These are phyloP conservation scores for Euura saliciscinereae DNA, from an alignment of 1,140 invertebrate species.

Conservation along the genomic window DNA sequence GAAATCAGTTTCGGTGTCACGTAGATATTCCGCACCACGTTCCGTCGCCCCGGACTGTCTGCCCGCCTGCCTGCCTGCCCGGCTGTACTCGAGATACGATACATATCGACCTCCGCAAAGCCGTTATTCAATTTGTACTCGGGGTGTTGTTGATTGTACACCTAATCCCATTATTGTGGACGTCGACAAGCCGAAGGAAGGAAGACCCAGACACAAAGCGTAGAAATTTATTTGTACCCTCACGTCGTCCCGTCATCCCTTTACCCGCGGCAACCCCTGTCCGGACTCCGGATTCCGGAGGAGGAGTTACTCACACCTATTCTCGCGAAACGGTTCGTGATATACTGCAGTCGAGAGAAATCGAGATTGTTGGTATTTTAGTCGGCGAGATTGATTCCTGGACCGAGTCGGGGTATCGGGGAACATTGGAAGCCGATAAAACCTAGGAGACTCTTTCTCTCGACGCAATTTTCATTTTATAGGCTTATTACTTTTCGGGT, in stretches of 20 bases:
- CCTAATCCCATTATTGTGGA: constrained; percentile 47
- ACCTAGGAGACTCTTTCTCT: too few species aligned
- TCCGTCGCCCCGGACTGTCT: constrained; percentile 15
- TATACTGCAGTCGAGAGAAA: too few species aligned
- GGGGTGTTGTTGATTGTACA: constrained; percentile 51
- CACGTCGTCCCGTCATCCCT: neutral
- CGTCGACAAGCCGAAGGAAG: constrained; percentile 27
- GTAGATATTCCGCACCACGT: constrained; percentile 39
- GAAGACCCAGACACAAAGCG: neutral
- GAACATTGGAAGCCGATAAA: too few species aligned
- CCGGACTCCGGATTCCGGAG: too few species aligned
- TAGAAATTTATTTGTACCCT: neutral
- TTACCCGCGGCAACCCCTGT: too few species aligned
- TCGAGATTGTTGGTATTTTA: too few species aligned
- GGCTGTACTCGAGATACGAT: constrained; percentile 36
- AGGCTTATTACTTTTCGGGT: too few species aligned
- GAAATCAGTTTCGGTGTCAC: constrained; percentile 44
- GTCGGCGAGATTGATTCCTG: too few species aligned
- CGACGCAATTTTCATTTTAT: too few species aligned
- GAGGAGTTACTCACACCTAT: too few species aligned
- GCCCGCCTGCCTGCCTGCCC: neutral
- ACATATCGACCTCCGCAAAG: constrained; percentile 42
- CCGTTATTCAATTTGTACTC: constrained; percentile 52
- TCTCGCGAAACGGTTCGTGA: too few species aligned
- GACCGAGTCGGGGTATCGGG: too few species aligned